These are phyloP conservation scores for Alauda arvensis DNA, from an alignment of 2,797 vertebrate species.

Conservation along the genomic window DNA sequence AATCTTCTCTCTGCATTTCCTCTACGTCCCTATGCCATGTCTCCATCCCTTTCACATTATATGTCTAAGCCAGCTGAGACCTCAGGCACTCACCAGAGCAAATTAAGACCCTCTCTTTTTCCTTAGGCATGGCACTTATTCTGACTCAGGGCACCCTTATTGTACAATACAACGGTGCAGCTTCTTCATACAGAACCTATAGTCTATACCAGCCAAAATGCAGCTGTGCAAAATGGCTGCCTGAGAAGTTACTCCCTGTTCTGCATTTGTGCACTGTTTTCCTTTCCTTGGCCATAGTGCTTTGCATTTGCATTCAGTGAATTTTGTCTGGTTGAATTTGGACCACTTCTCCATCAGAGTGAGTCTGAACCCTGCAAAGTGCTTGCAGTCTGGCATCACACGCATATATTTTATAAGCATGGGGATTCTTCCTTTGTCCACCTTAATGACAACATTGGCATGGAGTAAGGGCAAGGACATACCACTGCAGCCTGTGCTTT, in stretches of 20 bases:
- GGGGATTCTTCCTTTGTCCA: neutral
- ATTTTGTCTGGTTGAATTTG: slow-evolving; percentile 1
- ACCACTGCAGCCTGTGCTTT: neutral
- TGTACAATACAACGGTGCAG: neutral
- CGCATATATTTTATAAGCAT: neutral
- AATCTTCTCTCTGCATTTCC: neutral
- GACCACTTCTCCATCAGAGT: neutral
- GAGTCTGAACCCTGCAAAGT: neutral
- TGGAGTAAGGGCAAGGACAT: neutral
- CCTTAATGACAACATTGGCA: neutral
- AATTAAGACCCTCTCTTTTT: neutral
- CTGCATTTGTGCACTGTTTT: neutral
- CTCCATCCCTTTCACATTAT: neutral
- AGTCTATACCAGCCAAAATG: neutral
- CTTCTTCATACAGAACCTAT: neutral
- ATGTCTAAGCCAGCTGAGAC: neutral
- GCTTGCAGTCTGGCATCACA: neutral
- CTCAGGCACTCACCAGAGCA: neutral
- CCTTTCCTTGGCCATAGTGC: neutral
- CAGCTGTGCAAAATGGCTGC: neutral
- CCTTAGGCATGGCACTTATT: neutral
- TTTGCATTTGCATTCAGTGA: neutral
- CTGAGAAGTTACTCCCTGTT: neutral
- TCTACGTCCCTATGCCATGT: neutral
- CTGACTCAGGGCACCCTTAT: neutral